Evolutionary conservation across 2,113 vertebrate species (phyloP).

Genomic region (Corynorhinus townsendii): DNA sequence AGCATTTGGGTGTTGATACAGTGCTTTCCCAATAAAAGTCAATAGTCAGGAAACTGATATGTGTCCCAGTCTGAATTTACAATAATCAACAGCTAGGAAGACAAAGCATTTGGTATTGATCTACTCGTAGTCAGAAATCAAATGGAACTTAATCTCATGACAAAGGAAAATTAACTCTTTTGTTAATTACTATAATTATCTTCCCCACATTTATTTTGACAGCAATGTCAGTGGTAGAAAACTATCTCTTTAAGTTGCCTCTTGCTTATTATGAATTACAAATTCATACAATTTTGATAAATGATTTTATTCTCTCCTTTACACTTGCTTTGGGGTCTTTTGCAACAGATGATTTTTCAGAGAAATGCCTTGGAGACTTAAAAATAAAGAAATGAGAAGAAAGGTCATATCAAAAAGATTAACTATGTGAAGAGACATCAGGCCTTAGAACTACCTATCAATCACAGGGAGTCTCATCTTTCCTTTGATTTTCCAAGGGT

Average conservation of each 20-base stretch:
- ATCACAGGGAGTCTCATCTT: conserved; percentile 33
- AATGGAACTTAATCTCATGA: conserved; percentile 76
- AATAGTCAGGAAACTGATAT: conserved; percentile 47
- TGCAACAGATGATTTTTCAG: conserved; percentile 66
- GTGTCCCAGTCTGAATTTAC: conserved; percentile 24
- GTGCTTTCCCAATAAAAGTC: conserved; percentile 29
- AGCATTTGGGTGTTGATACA: conserved; percentile 26
- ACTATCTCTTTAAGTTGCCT: conserved; percentile 78
- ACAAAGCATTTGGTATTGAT: conserved; percentile 76
- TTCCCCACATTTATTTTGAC: conserved; percentile 79
- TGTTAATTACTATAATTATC: conserved; percentile 83
- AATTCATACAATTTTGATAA: conserved; percentile 80
- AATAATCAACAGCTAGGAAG: conserved; percentile 60
- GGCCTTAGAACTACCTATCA: conserved; percentile 42
- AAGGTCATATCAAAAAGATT: conserved; percentile 66
- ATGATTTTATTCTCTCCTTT: conserved; percentile 77
- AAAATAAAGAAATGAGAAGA: conserved; percentile 71
- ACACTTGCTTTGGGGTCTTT: conserved; percentile 72
- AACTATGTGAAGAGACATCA: conserved; percentile 55
- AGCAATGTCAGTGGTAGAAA: conserved; percentile 76
- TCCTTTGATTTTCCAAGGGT: conserved; percentile 11
- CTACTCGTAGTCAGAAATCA: conserved; percentile 77
- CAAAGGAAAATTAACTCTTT: conserved; percentile 81
- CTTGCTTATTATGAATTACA: conserved; percentile 80
- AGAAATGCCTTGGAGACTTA: conserved; percentile 67